These are phyloP conservation scores for Sinocyclocheilus anshuiensis DNA, from an alignment of 2,113 vertebrate species.

Conservation along the genomic window DNA sequence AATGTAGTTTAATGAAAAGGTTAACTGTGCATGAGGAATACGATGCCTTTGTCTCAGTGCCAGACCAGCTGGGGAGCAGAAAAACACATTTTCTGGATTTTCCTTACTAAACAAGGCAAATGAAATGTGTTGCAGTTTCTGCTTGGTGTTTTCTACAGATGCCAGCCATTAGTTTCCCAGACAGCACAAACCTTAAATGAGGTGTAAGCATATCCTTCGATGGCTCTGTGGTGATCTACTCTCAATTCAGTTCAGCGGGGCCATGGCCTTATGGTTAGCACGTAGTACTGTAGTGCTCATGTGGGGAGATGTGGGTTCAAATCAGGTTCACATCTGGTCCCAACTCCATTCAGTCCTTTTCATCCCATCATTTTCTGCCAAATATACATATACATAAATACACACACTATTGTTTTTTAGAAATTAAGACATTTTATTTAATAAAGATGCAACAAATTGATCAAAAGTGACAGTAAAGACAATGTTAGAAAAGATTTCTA, in stretches of 20 bases:
- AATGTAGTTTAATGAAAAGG: slow-evolving; percentile 73
- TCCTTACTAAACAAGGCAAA: slow-evolving; percentile 55
- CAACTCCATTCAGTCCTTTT: neutral
- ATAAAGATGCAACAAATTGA: too few relatives aligned
- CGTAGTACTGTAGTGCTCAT: neutral
- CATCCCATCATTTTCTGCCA: neutral
- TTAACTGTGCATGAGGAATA: slow-evolving; percentile 72
- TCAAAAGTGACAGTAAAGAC: too few relatives aligned
- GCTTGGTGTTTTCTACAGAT: slow-evolving; percentile 8
- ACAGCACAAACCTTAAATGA: neutral
- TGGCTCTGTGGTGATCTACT: neutral
- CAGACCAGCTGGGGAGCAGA: slow-evolving; percentile 42
- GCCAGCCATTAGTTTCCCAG: neutral
- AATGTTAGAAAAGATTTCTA: too few relatives aligned
- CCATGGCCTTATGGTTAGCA: neutral
- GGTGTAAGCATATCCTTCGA: neutral
- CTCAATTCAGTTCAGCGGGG: neutral
- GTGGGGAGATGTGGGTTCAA: neutral
- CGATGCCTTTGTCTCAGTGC: slow-evolving; percentile 52
- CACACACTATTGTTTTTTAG: too few relatives aligned
- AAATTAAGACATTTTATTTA: too few relatives aligned
- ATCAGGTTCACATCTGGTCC: neutral
- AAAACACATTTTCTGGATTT: slow-evolving; percentile 59
- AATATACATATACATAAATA: neutral
- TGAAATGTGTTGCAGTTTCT: slow-evolving; percentile 14